Base-by-base conservation (phyloP, 2,888 invertebrate species). In the Dioctria rufipes region DNA sequence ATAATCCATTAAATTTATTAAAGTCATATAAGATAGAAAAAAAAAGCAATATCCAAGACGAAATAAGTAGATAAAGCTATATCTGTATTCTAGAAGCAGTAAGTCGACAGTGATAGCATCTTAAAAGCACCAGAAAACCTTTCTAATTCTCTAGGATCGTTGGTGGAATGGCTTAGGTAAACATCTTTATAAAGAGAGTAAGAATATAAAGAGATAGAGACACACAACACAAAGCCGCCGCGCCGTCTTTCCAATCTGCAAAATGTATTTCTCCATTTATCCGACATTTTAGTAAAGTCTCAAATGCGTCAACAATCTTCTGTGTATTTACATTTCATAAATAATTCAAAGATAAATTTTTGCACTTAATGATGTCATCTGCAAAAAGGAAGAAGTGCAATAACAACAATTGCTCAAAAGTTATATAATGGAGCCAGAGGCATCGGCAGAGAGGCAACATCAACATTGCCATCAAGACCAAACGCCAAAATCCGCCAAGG, bases 341-440 rank as follows among this genome's bases (percentile, higher is more conserved):
- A 81, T 81, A 81, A 81, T 81, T 79, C 81, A 81, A 49, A 79
- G 65, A 79, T 79, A 79, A 81, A 65, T 81, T 80, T 81, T 81
- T 81, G 71, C 81, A 79, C 81, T 81, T 81, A 81, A 81, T 73
- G 81, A 81, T 81, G 81, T 81, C 81, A 81, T 81, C 81, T 79
- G 73, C 60, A 73, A 67, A 73, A 63, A 73, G 73, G 73, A 66
- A 39, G 54, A 51, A 49, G 39, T 65, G 79, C 66, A 66, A 42
- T 69, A 66, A 66, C 66, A 78, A 78, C 78, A 78, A 78, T 78
- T 54, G 66, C 63, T 54, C 54, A 77, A 25, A 61, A 77, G 63
- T 77, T 54, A 8, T 40, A 66, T 66, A 78, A 66, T 78, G n/a
- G 40, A n/a, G 66, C 66, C 54, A 40, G 66, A 78, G 63, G 60